Evolutionary conservation across 2,797 vertebrate genomes (phyloP).

Genomic region (Pelochelys cantorii): DNA sequence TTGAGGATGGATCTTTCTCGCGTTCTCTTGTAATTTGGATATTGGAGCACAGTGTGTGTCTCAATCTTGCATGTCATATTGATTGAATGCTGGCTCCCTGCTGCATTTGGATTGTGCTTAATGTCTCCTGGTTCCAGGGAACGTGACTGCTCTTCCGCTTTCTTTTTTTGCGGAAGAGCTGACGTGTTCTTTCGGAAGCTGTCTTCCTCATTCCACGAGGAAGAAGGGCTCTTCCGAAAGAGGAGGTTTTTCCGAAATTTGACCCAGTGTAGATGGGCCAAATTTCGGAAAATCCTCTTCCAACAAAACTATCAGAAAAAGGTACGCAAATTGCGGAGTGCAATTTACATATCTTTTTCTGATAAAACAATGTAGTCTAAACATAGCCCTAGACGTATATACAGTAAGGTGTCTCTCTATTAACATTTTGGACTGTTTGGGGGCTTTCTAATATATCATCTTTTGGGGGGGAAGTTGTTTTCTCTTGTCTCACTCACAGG

Average conservation of each 20-base stretch:
- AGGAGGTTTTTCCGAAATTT: no score
- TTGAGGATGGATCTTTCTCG: not conserved
- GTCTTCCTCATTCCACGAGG: no score
- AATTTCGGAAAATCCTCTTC: no score
- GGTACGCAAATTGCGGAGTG: no score
- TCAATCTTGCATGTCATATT: slow-evolving; percentile 37
- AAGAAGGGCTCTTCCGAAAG: no score
- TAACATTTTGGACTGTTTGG: not conserved
- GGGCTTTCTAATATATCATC: not conserved
- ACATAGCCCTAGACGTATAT: not conserved
- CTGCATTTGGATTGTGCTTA: not conserved
- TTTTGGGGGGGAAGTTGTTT: not conserved
- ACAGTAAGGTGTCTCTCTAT: not conserved
- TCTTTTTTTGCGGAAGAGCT: no score
- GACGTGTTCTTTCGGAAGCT: not conserved
- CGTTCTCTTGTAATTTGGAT: not conserved
- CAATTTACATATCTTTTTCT: no score
- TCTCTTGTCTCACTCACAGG: not conserved
- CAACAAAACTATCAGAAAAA: no score
- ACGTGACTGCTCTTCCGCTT: no score
- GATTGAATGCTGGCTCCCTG: slow-evolving; percentile 13
- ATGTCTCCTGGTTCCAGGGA: not conserved
- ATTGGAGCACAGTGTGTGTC: slow-evolving; percentile 36
- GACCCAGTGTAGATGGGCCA: no score
- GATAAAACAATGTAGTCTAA: no score